Evolutionary conservation across 2,888 invertebrate species (phyloP).

Genomic region (Zhuqinia jingwanae): DNA sequence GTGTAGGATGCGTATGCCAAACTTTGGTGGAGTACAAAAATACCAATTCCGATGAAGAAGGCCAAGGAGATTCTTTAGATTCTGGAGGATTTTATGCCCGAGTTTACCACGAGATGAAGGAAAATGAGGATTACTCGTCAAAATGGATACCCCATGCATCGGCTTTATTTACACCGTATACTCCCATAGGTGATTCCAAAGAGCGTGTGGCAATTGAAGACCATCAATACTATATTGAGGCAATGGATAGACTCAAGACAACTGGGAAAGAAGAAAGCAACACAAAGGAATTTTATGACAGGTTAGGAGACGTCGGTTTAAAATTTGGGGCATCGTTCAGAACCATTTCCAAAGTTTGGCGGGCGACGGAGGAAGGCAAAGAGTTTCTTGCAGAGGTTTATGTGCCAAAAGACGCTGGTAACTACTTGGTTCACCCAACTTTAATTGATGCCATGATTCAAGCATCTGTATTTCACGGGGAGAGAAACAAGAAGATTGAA

Average conservation of each 20-base stretch:
- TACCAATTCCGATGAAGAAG: background rate
- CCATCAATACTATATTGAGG: background rate
- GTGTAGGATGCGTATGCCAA: slow-evolving; percentile 49
- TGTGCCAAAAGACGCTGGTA: slow-evolving; percentile 1
- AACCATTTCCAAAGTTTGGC: slow-evolving; percentile 30
- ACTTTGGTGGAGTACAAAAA: background rate
- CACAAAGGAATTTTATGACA: slow-evolving; percentile 40
- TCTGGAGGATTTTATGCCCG: slow-evolving; percentile 22
- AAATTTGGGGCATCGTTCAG: slow-evolving; percentile 33
- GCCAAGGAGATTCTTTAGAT: too few species aligned
- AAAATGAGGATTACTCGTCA: slow-evolving; percentile 22
- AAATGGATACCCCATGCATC: slow-evolving; percentile 62
- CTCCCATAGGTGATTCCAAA: background rate
- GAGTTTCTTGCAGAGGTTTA: slow-evolving; percentile 31
- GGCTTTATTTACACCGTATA: slow-evolving; percentile 48
- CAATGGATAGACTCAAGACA: background rate
- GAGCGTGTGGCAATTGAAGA: background rate
- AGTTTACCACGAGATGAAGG: slow-evolving; percentile 37
- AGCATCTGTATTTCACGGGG: slow-evolving; percentile 16
- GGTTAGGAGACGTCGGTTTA: slow-evolving; percentile 16
- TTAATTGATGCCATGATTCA: slow-evolving; percentile 50
- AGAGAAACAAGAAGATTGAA: slow-evolving; percentile 25
- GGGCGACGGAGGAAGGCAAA: background rate
- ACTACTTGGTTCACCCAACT: slow-evolving; percentile 18
- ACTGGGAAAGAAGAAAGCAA: slow-evolving; percentile 2